phyloP scores from a whole-genome alignment of 2,797 vertebrate species.

The Hapalemur alaotrensis region DNA sequence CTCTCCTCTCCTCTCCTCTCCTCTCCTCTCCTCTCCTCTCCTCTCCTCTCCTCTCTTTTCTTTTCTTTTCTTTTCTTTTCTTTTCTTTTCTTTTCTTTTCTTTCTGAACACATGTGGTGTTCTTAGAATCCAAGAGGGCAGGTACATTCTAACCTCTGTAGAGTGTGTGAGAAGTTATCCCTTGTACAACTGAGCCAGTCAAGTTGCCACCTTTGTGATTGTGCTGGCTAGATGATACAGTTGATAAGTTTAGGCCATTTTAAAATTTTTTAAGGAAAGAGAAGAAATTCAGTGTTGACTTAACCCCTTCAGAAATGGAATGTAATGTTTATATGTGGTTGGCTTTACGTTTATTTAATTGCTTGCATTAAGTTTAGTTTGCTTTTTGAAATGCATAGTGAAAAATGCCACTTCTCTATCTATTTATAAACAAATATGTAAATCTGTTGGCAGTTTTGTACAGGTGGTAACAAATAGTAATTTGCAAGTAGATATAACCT shows the following conservation, averaged over 20 bases:
- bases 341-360: not conserved
- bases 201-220: not conserved
- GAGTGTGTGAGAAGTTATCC: not conserved
- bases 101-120: not conserved
- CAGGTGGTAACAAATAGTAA: not conserved
- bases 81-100: too few relatives aligned
- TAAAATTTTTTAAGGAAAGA: not conserved
- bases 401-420: not conserved
- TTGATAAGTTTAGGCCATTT: not conserved
- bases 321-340: not conserved
- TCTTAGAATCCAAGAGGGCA: not conserved
- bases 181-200: not conserved
- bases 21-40: rapidly evolving
- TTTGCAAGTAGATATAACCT: not conserved
- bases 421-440: not conserved
- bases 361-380: not conserved
- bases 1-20: too few relatives aligned
- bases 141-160: not conserved
- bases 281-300: not conserved
- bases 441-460: not conserved
- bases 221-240: not conserved
- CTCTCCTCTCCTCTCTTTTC: not conserved
- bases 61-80: too few relatives aligned
- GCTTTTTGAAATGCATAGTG: not conserved
- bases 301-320: not conserved